Evolutionary conservation across 1,140 invertebrate genomes (phyloP), one percentile per base, ranked within the genome.

Genomic region (Pachypeltis micranthus): DNA sequence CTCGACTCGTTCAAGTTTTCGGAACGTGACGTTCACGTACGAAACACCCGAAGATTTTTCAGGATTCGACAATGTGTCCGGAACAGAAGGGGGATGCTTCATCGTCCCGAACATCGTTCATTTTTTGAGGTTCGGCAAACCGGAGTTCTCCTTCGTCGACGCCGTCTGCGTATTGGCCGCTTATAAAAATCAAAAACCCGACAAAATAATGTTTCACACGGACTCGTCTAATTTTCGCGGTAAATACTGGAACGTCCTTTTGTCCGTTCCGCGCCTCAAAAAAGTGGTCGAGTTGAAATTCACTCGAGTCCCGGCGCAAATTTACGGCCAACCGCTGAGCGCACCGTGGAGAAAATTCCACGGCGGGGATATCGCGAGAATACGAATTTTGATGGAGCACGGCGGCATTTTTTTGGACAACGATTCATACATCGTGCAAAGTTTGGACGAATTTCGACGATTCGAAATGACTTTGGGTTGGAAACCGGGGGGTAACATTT

Each of bases 381-480:
- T 70, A 7, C 16, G 44, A 4, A 63, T 69, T 1, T 61, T 70
- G n/a, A 64, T 68, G 63, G 34, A 67, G 44, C 64, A 68, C 58
- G 69, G 69, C 2, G 69, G 69, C 1, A 70, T 70, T 24, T 69
- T 67, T 64, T 56, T 70, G 14, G 69, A 70, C 56, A 69, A 67
- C 39, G 69, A 70, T 47, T 61, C 61, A 2, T 68, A 64, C 44
- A 26, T 69, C 16, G 64, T 70, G 4, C 62, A 66, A 29, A 67
- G 51, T 54, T 25, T 70, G 16, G 58, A 69, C 27, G 27, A 57
- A 19, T 69, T 68, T 27, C 27, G 68, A 26, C 67, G 66, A 54
- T 77, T 72, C 64, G 75, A 76, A 69, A 73, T 75, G 68, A 63
- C 70, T 1, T 25, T 78, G 10, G 76, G 74, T 4, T 77, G 74